Evolutionary conservation across 37 sponge, comb jelly and placozoan species (phyloP).

Genomic region (Chondrilla cf. caribensis): DNA sequence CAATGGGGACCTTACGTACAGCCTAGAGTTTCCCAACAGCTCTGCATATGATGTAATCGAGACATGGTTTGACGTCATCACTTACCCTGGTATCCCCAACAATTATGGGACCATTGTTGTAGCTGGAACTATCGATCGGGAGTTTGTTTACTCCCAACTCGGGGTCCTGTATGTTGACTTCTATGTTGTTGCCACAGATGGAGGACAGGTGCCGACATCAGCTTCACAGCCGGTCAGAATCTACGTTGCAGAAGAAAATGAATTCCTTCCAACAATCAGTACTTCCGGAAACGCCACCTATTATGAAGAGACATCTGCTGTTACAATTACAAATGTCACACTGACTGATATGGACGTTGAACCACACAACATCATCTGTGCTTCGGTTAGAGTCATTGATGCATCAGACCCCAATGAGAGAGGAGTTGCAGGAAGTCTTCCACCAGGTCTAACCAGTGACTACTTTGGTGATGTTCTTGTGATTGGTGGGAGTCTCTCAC

Average conservation of each 20-base stretch:
- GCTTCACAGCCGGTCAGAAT: constrained; percentile 40
- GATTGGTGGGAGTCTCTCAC: constrained; percentile 38
- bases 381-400: constrained; percentile 37
- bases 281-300: constrained; percentile 1
- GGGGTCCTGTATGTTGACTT: constrained; percentile 15
- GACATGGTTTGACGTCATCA: constrained; percentile 3
- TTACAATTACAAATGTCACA: constrained; percentile 29
- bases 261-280: constrained; percentile 46
- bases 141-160: neutral
- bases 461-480: constrained; percentile 21
- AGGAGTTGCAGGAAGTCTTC: neutral
- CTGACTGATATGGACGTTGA: constrained; percentile 48
- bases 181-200: constrained; percentile 54
- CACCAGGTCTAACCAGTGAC: constrained; percentile 23
- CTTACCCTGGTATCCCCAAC: neutral
- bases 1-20: constrained; percentile 47
- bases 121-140: neutral
- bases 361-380: constrained; percentile 40
- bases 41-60: neutral
- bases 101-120: constrained; percentile 19
- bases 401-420: constrained; percentile 32
- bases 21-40: neutral
- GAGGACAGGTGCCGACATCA: constrained; percentile 9
- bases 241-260: constrained; percentile 58
- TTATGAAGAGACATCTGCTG: constrained; percentile 40